Base-by-base conservation (phyloP, 2,797 vertebrate species). In the Epinephelus awoara region DNA sequence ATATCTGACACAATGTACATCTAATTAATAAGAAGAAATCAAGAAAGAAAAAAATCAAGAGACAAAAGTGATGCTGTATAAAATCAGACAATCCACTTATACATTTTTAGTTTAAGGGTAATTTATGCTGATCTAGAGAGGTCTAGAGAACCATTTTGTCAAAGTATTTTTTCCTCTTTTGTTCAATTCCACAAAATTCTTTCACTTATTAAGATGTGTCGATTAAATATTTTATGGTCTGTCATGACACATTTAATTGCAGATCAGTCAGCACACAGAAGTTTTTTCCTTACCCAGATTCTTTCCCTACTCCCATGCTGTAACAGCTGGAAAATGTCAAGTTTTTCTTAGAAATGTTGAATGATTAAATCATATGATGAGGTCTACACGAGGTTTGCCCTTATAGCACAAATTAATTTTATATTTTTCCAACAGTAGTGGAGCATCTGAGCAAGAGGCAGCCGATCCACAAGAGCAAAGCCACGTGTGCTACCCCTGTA, bases 401-500 rank as follows among this genome's bases (percentile, higher is more conserved):
- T 59, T n/a, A 5, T 52, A 6, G n/a, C n/a, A n/a, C 27, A 67
- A 62, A 62, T 49, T 23, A 10, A 18, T 75, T 12, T 29, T n/a
- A 0, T 82, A 0, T 38, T 80, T 74, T 70, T 76, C 83, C 85
- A 54, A 77, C 78, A 92, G 89, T 72, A 97, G 95, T 81, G 97
- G 92, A 80, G 77, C 95, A 38, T 89, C 95, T 71, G 97, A 98
- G 72, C 95, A 85, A 0, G 97, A 97, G 79, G 86, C 0, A 27
- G 74, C 87, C 0, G 96, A 96, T 42, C 79, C 92, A 2, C 75
- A 93, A 0, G 97, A 98, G 82, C 96, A 93, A 72, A 90, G 93
- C 79, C 94, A 94, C 1, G 89, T 91, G 25, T 99, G 98, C 90
- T 96, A 97, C 87, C 97, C 98, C 0, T 99, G 98, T 77, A 95